These are phyloP conservation scores for Seladonia tumulorum DNA, from an alignment of 2,888 invertebrate genomes.

Conservation along the genomic window DNA sequence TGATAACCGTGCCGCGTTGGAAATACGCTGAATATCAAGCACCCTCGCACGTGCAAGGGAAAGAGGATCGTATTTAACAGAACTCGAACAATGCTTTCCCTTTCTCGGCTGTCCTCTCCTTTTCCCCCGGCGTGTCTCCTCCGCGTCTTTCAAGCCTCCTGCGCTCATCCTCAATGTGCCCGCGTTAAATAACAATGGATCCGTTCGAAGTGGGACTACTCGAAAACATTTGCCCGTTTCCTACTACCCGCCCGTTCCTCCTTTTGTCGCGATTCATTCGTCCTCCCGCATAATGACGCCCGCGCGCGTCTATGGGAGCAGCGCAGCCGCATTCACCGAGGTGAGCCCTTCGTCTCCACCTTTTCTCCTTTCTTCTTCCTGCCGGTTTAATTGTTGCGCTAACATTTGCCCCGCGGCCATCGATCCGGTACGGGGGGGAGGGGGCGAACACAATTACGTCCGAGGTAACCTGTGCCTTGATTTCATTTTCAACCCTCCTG, in stretches of 20 bases:
- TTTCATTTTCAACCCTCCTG: constrained; percentile 44
- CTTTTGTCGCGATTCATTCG: constrained; percentile 76
- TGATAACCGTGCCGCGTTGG: constrained; percentile 45
- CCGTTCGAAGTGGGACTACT: constrained; percentile 71
- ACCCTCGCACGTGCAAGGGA: constrained; percentile 42
- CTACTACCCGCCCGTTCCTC: constrained; percentile 41
- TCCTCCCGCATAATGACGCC: constrained; percentile 73
- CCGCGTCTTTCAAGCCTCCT: constrained; percentile 49
- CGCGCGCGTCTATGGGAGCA: constrained; percentile 63
- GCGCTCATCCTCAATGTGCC: constrained; percentile 62
- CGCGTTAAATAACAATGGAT: constrained; percentile 73
- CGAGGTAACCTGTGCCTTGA: constrained; percentile 54
- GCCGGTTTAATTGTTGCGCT: constrained; percentile 70
- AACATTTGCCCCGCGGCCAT: constrained; percentile 69
- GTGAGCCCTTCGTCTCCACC: constrained; percentile 56
- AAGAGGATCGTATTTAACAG: constrained; percentile 71
- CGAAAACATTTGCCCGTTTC: constrained; percentile 71
- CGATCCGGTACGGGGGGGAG: constrained; percentile 50
- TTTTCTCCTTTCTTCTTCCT: constrained; percentile 65
- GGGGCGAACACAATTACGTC: constrained; percentile 58
- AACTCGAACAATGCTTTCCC: constrained; percentile 71
- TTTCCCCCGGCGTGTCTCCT: constrained; percentile 10
- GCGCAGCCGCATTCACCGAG: constrained; percentile 66
- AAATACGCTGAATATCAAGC: constrained; percentile 53
- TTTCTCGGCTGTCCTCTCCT: constrained; percentile 41